phyloP scores from a whole-genome alignment of 2,888 invertebrate genomes.

The Patella depressa region DNA sequence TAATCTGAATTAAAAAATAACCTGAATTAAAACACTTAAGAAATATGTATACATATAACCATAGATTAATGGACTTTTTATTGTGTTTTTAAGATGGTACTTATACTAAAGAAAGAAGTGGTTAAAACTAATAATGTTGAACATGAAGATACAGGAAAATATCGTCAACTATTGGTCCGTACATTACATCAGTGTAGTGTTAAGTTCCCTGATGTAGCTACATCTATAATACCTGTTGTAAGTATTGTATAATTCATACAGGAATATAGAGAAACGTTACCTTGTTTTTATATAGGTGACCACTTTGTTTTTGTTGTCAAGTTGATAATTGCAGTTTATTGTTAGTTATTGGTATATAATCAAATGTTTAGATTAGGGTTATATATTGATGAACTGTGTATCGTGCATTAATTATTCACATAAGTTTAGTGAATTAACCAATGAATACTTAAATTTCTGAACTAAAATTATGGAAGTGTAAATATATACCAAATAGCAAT shows the following conservation, averaged over 20 bases:
- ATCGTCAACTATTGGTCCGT: conserved; percentile 93
- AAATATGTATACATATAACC: not conserved
- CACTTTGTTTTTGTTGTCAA: too few species aligned
- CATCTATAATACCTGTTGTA: conserved; percentile 89
- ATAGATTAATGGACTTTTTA: not conserved
- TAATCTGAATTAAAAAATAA: not conserved
- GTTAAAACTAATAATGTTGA: conserved; percentile 88
- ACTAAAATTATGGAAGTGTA: too few species aligned
- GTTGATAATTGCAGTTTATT: too few species aligned
- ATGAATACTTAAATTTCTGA: too few species aligned
- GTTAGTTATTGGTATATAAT: too few species aligned
- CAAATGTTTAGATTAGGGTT: too few species aligned
- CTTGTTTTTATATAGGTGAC: too few species aligned
- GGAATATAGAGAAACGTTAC: too few species aligned
- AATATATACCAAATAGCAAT: too few species aligned
- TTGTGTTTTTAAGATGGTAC: conserved; percentile 78
- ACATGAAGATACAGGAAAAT: conserved; percentile 95
- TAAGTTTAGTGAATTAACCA: too few species aligned
- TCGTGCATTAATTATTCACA: too few species aligned
- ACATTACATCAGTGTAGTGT: conserved; percentile 94
- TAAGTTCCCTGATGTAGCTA: conserved; percentile 92
- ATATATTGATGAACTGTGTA: too few species aligned
- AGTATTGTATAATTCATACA: conserved; percentile 32
- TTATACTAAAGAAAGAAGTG: conserved; percentile 92
- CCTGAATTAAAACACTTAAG: not conserved